A percentile compares a stretch with the other conserved stretches of the same genome.
These are phyloP conservation scores for Cotesia typhae DNA, from an alignment of 1,140 invertebrate genomes.

Conservation along the genomic window DNA sequence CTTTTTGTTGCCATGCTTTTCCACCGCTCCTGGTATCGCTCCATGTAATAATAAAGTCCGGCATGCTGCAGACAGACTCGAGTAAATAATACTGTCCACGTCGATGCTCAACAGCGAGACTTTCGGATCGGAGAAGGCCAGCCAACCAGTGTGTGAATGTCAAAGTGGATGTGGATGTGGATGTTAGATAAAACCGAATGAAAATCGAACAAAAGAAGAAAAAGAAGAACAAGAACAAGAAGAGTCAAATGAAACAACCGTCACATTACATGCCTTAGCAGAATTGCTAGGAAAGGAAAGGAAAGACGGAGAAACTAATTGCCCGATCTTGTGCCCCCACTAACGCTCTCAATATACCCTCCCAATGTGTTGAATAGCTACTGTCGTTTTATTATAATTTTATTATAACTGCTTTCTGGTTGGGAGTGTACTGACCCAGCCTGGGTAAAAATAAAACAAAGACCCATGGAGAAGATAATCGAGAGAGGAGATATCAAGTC, in stretches of 20 bases:
- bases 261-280: too few relatives aligned
- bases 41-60: too few relatives aligned
- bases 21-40: too few relatives aligned
- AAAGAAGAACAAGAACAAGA: neutral
- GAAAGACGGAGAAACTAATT: constrained; percentile 45
- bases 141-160: neutral
- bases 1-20: too few relatives aligned
- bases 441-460: constrained; percentile 14
- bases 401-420: neutral
- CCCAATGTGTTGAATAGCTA: neutral
- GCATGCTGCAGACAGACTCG: too few relatives aligned
- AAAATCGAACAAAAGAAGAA: neutral
- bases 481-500: constrained; percentile 12
- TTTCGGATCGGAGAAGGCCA: constrained; percentile 21
- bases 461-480: constrained; percentile 14
- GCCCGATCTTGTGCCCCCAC: constrained; percentile 41
- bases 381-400: neutral
- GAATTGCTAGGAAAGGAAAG: constrained; percentile 3
- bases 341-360: constrained; percentile 40
- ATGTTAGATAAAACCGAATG: constrained; percentile 16
- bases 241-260: too few relatives aligned
- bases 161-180: neutral
- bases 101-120: neutral
- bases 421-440: too few relatives aligned
- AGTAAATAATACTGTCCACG: too few relatives aligned